Conservation (phyloP, 2,113 vertebrate genomes). For the Procavia capensis region DNA sequence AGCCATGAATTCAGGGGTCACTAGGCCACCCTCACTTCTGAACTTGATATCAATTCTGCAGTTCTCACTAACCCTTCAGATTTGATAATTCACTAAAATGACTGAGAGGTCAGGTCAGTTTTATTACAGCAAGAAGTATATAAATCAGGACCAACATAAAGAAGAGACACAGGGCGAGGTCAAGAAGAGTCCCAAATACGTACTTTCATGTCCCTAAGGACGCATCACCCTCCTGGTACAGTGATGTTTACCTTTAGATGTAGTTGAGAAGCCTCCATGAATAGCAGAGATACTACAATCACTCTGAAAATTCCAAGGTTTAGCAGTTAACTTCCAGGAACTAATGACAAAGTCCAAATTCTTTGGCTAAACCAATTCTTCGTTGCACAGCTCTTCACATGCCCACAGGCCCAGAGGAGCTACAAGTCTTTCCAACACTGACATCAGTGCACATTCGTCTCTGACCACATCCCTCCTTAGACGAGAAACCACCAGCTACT, state of each 20-base stretch:
- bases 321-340: not conserved
- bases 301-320: not conserved
- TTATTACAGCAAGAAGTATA: not conserved
- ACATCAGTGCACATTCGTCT: not conserved
- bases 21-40: no score
- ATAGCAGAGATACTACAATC: not conserved
- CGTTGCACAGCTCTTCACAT: no score
- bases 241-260: not conserved
- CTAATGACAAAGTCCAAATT: not conserved
- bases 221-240: not conserved
- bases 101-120: not conserved
- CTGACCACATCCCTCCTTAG: not conserved
- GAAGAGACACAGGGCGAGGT: not conserved
- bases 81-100: not conserved
- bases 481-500: not conserved
- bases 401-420: not conserved
- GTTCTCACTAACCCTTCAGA: not conserved
- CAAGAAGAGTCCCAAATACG: not conserved
- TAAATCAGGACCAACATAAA: not conserved
- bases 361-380: no score
- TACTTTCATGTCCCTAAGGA: not conserved
- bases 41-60: no score
- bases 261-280: not conserved
- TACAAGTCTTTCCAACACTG: not conserved
- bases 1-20: no score